A percentile compares a stretch with the other conserved stretches of the same genome.
These are phyloP conservation scores for Fregata magnificens DNA, from an alignment of 2,113 vertebrate genomes.

Conservation along the genomic window DNA sequence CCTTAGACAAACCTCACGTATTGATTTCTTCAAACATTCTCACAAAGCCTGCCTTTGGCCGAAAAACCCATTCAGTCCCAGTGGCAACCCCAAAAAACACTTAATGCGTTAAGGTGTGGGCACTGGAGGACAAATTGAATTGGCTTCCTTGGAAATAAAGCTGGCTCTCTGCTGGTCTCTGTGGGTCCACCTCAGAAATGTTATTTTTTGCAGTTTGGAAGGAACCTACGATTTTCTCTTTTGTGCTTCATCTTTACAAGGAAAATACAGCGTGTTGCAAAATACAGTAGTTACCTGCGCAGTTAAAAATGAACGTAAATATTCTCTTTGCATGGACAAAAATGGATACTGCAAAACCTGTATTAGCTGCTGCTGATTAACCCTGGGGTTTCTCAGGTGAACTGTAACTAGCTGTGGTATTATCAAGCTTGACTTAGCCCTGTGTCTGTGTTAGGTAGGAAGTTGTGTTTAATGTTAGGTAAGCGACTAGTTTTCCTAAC, in stretches of 20 bases:
- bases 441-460: background rate
- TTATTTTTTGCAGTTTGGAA: background rate
- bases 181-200: background rate
- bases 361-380: background rate
- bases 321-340: background rate
- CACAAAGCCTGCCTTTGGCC: conserved; percentile 34
- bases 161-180: background rate
- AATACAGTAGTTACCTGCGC: background rate
- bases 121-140: background rate
- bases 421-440: background rate
- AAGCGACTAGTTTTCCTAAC: background rate
- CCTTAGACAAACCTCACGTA: conserved; percentile 65
- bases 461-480: background rate
- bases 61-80: background rate
- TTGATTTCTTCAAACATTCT: conserved; percentile 67
- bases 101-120: background rate
- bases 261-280: background rate
- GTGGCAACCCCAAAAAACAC: background rate
- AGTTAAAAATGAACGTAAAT: background rate
- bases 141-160: background rate
- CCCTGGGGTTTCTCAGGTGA: background rate
- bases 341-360: background rate
- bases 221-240: background rate
- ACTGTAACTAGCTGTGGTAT: background rate
- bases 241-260: background rate